phyloP scores from a whole-genome alignment of 2,888 invertebrate species.

The Arctia plantaginis region DNA sequence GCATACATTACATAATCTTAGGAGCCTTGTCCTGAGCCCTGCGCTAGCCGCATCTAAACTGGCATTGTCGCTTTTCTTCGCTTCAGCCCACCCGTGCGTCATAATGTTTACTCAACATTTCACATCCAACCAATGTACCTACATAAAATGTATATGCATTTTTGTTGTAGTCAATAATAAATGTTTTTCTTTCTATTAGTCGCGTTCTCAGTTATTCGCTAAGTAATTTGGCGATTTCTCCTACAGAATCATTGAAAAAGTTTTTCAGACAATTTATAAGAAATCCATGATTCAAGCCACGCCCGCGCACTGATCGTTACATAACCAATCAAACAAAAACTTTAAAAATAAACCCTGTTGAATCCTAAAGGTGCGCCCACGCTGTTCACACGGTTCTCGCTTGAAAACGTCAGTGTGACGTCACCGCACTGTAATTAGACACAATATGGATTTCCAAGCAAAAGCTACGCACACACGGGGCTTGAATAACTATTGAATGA shows the following conservation, averaged over 20 bases:
- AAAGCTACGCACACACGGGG: conserved; percentile 21
- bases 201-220: neutral
- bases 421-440: conserved; percentile 47
- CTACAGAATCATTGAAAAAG: neutral
- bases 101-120: neutral
- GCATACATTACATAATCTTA: too few species aligned
- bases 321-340: conserved; percentile 41
- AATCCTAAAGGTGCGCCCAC: conserved; percentile 37
- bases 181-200: neutral
- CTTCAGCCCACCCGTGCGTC: neutral
- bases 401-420: conserved; percentile 41
- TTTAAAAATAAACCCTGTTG: conserved; percentile 27
- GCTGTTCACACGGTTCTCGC: conserved; percentile 36
- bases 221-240: neutral
- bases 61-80: neutral
- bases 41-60: too few species aligned
- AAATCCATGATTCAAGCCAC: conserved; percentile 39
- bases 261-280: conserved; percentile 2
- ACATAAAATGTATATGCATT: too few species aligned
- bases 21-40: too few species aligned
- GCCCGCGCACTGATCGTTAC: conserved; percentile 36
- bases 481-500: conserved; percentile 7
- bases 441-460: conserved; percentile 35
- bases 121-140: too few species aligned
- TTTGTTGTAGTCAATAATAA: too few species aligned